phyloP scores from a whole-genome alignment of 2,113 vertebrate species.

The Pipa parva region DNA sequence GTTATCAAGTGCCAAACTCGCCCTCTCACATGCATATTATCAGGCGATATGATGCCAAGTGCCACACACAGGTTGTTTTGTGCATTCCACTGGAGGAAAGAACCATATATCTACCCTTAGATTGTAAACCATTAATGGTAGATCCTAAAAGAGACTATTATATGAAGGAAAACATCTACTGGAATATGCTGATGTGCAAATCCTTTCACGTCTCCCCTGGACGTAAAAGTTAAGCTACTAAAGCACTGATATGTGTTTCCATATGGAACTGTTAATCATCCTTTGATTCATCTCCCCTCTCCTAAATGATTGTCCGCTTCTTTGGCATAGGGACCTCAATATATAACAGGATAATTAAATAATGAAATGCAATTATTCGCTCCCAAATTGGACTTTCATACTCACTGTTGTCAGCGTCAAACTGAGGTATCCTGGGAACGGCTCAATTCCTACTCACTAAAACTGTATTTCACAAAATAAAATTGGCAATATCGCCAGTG shows the following conservation, averaged over 20 bases:
- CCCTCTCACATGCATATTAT: conserved; percentile 3
- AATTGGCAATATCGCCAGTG: too few species aligned
- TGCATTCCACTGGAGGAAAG: conserved; percentile 4
- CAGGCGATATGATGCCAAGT: background rate
- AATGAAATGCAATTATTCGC: too few species aligned
- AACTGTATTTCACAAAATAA: too few species aligned
- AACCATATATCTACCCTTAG: background rate
- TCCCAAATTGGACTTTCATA: too few species aligned
- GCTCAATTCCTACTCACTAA: too few species aligned
- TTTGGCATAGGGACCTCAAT: too few species aligned
- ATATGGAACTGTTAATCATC: background rate
- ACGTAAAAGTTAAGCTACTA: background rate
- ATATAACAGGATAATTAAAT: too few species aligned
- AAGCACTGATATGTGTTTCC: background rate
- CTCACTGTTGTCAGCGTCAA: too few species aligned
- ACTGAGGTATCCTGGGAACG: too few species aligned
- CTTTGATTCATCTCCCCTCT: too few species aligned
- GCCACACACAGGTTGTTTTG: conserved; percentile 22
- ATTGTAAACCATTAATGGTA: background rate
- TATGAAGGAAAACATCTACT: conserved; percentile 18
- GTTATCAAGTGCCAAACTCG: conserved; percentile 16
- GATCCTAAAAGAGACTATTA: conserved; percentile 25
- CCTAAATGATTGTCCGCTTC: too few species aligned
- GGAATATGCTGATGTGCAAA: conserved; percentile 10
- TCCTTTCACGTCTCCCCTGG: conserved; percentile 12